Conservation (phyloP, 2,888 invertebrate genomes). For the Drymonia ruficornis region DNA sequence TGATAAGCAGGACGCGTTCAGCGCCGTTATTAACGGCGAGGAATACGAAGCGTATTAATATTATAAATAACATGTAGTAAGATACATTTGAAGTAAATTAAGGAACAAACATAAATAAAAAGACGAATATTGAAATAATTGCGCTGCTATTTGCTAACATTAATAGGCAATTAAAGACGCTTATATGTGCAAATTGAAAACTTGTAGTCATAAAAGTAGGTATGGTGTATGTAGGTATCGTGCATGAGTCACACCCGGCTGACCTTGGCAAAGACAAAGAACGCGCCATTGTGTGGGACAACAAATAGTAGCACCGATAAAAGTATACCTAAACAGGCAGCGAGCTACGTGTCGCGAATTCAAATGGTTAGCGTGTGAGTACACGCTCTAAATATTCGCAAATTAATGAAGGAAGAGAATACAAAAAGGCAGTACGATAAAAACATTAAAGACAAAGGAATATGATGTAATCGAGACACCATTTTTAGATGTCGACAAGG, state of each 20-base stretch:
- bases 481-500: not conserved
- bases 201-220: slow-evolving; percentile 28
- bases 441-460: slow-evolving; percentile 18
- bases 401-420: slow-evolving; percentile 52
- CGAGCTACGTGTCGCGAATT: slow-evolving; percentile 56
- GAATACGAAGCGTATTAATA: not conserved
- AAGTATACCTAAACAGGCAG: slow-evolving; percentile 67
- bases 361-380: slow-evolving; percentile 44
- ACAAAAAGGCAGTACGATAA: slow-evolving; percentile 14
- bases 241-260: slow-evolving; percentile 43
- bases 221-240: slow-evolving; percentile 19
- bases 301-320: slow-evolving; percentile 67
- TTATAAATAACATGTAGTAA: not conserved
- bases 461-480: slow-evolving; percentile 3
- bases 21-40: not conserved
- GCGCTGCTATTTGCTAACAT: not conserved
- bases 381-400: slow-evolving; percentile 46
- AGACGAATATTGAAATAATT: too few relatives aligned
- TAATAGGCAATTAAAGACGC: slow-evolving; percentile 7
- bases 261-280: slow-evolving; percentile 81
- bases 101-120: not conserved
- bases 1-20: not conserved
- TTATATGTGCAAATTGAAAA: slow-evolving; percentile 26
- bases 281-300: slow-evolving; percentile 58
- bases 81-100: not conserved